phyloP scores from a whole-genome alignment of 2,113 vertebrate species.

The Deroptyus accipitrinus region DNA sequence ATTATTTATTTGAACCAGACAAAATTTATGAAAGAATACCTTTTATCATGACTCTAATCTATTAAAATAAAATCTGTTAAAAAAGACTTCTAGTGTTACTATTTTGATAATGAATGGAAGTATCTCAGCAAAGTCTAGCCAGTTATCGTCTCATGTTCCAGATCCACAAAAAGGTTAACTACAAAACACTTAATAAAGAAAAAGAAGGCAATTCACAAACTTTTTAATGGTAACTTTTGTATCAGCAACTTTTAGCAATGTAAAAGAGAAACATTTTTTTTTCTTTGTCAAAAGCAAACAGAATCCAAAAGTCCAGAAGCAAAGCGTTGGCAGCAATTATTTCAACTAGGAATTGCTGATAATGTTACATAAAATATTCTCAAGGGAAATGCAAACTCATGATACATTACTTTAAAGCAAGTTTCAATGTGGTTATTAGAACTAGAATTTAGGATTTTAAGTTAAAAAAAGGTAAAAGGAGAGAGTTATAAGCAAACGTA shows the following conservation, averaged over 20 bases:
- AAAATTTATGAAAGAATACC: neutral
- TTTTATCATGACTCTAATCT: slow-evolving; percentile 5
- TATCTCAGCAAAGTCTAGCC: neutral
- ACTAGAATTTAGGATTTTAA: neutral
- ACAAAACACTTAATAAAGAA: neutral
- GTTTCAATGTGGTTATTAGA: neutral
- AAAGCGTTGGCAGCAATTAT: neutral
- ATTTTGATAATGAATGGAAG: neutral
- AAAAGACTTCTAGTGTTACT: neutral
- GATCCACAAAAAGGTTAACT: neutral
- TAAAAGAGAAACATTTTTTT: neutral
- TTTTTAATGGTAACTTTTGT: neutral
- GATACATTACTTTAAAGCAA: neutral
- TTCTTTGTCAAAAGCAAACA: neutral
- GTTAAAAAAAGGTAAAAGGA: neutral
- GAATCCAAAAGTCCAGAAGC: neutral
- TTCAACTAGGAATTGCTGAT: neutral
- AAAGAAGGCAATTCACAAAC: neutral
- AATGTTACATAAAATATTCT: neutral
- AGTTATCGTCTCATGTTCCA: neutral
- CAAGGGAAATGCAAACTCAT: neutral
- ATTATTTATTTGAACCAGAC: neutral
- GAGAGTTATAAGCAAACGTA: neutral
- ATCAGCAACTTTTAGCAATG: neutral
- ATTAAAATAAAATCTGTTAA: neutral